These are phyloP conservation scores for Drosophila erecta DNA, from an alignment of 1,140 invertebrate genomes.

Conservation along the genomic window DNA sequence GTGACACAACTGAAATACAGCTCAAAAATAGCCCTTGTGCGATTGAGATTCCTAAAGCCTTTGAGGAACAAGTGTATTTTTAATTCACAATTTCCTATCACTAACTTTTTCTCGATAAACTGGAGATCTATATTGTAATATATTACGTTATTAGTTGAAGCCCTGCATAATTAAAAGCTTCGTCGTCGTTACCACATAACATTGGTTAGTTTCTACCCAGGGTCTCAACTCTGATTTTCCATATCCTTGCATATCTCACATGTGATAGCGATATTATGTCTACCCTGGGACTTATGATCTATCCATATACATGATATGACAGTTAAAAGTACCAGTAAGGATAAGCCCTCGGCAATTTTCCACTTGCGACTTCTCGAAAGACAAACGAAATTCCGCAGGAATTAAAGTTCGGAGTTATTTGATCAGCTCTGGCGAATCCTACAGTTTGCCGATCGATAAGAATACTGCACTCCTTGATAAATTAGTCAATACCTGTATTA, in stretches of 20 bases:
- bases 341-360: no score
- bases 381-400: no score
- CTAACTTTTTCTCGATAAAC: no score
- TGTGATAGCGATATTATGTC: conserved; percentile 63
- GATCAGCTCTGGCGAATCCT: conserved; percentile 77
- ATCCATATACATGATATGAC: conserved; percentile 85
- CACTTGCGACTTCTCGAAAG: no score
- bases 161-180: background rate
- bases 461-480: conserved; percentile 7
- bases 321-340: conserved; percentile 77
- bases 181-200: background rate
- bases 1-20: background rate
- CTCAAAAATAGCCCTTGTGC: background rate
- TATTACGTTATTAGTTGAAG: background rate
- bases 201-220: background rate
- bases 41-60: background rate
- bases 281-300: conserved; percentile 84
- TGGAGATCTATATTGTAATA: background rate
- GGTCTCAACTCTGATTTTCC: background rate
- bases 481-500: background rate
- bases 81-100: no score
- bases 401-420: conserved; percentile 81
- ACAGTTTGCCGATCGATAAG: conserved; percentile 12
- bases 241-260: background rate
- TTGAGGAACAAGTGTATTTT: background rate